phyloP scores from a whole-genome alignment of 2,113 vertebrate genomes.

The Meles meles region DNA sequence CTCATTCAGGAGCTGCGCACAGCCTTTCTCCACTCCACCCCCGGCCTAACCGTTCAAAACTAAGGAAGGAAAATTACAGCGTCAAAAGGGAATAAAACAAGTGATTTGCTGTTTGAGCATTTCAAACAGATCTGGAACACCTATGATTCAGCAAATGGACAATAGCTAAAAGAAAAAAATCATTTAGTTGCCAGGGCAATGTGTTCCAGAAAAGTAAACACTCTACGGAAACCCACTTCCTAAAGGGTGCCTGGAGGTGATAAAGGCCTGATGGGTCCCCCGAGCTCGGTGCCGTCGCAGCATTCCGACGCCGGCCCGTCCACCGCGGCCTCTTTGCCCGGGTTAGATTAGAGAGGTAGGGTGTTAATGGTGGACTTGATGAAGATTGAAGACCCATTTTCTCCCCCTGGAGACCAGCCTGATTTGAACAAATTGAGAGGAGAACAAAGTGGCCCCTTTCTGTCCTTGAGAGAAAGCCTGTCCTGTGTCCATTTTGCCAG shows the following conservation, averaged over 20 bases:
- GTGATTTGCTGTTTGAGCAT: constrained; percentile 43
- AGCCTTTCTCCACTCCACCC: constrained; percentile 44
- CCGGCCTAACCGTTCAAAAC: constrained; percentile 24
- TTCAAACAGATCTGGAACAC: constrained; percentile 59
- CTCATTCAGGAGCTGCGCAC: constrained; percentile 42
- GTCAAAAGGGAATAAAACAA: constrained; percentile 56
- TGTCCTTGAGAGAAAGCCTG: constrained; percentile 72
- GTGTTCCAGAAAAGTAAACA: constrained; percentile 35
- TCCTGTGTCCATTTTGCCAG: constrained; percentile 41
- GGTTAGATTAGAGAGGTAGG: constrained; percentile 75
- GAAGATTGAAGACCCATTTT: constrained; percentile 78
- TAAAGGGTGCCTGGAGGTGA: constrained; percentile 52
- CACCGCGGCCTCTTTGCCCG: constrained; percentile 58
- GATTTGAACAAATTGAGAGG: constrained; percentile 71
- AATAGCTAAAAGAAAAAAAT: constrained; percentile 56
- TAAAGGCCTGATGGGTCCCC: constrained; percentile 41
- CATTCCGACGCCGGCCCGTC: constrained; percentile 48
- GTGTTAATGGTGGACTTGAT: constrained; percentile 73
- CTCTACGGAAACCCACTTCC: constrained; percentile 28
- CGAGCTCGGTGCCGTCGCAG: neutral
- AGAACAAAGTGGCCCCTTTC: constrained; percentile 57
- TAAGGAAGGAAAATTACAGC: constrained; percentile 36
- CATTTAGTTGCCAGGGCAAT: constrained; percentile 38
- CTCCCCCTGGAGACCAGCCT: constrained; percentile 63
- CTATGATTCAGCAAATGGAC: constrained; percentile 35